These are phyloP conservation scores for Scolopax mira DNA, from an alignment of 2,113 vertebrate genomes.

Conservation along the genomic window DNA sequence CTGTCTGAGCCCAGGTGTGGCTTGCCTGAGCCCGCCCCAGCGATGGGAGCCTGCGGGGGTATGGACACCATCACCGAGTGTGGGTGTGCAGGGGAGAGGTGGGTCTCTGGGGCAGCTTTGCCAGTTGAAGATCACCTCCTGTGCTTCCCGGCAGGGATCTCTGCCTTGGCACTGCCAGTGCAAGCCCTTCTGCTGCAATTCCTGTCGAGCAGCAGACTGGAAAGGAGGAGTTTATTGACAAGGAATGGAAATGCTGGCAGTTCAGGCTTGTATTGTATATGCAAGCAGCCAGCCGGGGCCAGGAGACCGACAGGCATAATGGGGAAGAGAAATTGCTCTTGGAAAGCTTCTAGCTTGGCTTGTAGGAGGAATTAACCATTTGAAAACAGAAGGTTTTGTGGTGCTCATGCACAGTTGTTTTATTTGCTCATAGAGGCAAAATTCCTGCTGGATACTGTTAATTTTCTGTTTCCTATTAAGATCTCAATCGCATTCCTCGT, in stretches of 20 bases:
- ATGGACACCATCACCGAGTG: rapidly evolving
- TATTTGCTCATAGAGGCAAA: not conserved
- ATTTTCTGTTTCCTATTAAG: not conserved
- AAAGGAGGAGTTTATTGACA: constrained; percentile 49
- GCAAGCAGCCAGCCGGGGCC: constrained; percentile 8
- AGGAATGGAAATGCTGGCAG: constrained; percentile 31
- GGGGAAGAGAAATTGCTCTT: constrained; percentile 38
- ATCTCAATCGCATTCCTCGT: not conserved
- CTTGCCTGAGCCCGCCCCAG: not conserved
- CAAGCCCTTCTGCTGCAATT: not conserved
- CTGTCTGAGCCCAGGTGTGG: not conserved
- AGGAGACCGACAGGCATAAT: not conserved
- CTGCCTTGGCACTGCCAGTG: not conserved
- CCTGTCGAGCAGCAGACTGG: not conserved
- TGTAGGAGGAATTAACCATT: constrained; percentile 13
- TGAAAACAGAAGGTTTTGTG: not conserved
- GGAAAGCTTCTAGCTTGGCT: constrained; percentile 9
- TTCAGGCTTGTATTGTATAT: not conserved
- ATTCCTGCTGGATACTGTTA: not conserved
- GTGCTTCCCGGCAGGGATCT: not conserved
- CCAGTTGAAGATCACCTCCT: not conserved
- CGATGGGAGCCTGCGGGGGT: not conserved
- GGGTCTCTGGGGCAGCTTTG: not conserved
- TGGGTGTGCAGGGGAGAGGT: not conserved
- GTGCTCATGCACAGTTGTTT: not conserved